Percentiles rank a stretch among this genome's conserved stretches.
Conservation (phyloP, 2,888 invertebrate species). For the Agriopis marginaria region DNA sequence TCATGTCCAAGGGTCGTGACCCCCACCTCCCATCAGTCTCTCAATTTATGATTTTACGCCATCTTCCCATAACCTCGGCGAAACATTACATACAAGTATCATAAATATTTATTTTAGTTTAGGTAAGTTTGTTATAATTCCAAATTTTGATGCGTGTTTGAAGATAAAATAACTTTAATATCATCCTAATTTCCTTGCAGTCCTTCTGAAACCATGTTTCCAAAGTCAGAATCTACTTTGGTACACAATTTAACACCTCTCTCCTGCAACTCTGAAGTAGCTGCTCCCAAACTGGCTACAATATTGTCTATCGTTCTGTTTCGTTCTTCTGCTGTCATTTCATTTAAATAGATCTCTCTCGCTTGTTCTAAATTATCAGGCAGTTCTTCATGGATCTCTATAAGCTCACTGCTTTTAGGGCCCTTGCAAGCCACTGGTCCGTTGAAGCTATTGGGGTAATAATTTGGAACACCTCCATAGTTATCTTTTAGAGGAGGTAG, state of each 20-base stretch:
- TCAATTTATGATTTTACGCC: too few species aligned
- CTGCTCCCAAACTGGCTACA: slow-evolving; percentile 89
- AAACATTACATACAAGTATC: too few species aligned
- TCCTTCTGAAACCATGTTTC: not conserved
- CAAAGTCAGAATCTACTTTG: not conserved
- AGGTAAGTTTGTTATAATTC: too few species aligned
- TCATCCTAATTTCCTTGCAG: not conserved
- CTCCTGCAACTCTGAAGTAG: slow-evolving; percentile 64
- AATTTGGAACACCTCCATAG: slow-evolving; percentile 94
- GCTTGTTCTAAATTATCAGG: not conserved
- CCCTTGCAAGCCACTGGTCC: slow-evolving; percentile 91
- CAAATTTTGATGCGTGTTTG: too few species aligned
- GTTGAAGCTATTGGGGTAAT: slow-evolving; percentile 96
- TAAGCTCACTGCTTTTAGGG: slow-evolving; percentile 72
- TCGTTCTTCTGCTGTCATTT: slow-evolving; percentile 87
- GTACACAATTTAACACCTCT: not conserved
- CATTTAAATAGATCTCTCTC: not conserved
- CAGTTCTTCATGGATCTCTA: not conserved
- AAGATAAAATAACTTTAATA: too few species aligned
- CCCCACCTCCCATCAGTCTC: too few species aligned
- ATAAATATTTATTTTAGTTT: too few species aligned
- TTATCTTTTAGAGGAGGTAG: not conserved
- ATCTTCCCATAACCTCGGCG: too few species aligned
- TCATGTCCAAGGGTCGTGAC: too few species aligned
- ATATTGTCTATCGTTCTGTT: slow-evolving; percentile 92